Base-by-base conservation (phyloP, 2,113 vertebrate genomes). In the Odocoileus hemionus region DNA sequence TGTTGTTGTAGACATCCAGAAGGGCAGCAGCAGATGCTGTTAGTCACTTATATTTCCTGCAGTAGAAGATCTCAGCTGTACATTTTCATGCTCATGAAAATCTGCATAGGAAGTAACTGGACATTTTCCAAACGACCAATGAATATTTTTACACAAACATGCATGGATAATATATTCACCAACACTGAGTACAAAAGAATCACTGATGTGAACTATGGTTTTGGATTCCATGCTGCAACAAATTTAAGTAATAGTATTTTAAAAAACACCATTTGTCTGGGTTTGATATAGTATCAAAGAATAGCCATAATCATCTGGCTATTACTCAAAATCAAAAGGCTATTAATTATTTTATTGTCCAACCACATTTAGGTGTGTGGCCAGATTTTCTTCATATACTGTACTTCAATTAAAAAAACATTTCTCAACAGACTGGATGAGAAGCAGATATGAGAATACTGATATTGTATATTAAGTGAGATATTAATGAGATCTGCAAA, bases 201-300 rank as follows among this genome's bases (percentile, higher is more conserved):
- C 57, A 57, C 33, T 60, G 9, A 55, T 86, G 91, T 36, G 12
- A 92, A 78, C 60, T 57, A 64, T 30, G 15, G 23, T 43, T 88
- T 83, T 79, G 64, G 36, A 96, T 91, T 88, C 78, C 54, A 91
- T 39, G 58, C 26, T 25, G 43, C 5, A 80, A 92, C 6, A 43
- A 50, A 39, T 94, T 78, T 95, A 92, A 70, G 21, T 89, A 86
- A 10, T 94, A 43, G 50, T 83, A 91, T 67, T 76, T 96, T 87
- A 50, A 60, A 90, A 94, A 58, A 5, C 43, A 70, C 50, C 4
- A 80, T 58, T 96, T 76, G 7, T 36, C 89, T 25, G 43, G 6
- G 74, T 88, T 82, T 91, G 21, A 78, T 79, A 11, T 13, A 61
- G 0, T 93, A 61, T 90, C 60, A 74, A 93, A 96, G 23, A 86